These are phyloP conservation scores for Lathronympha strigana DNA, from an alignment of 2,888 invertebrate species.

Conservation along the genomic window DNA sequence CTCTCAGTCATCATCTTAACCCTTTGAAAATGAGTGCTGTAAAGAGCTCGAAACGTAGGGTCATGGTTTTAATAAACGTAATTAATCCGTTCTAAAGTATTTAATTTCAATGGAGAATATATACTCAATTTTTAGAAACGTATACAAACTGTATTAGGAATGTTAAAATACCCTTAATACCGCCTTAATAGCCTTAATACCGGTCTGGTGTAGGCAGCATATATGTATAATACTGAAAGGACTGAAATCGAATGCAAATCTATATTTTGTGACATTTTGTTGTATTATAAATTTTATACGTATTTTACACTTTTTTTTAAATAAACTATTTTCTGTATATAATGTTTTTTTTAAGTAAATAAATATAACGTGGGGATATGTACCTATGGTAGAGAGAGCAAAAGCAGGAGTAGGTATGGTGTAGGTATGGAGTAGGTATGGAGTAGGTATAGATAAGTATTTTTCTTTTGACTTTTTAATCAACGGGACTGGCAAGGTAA, in stretches of 20 bases:
- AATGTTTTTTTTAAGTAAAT: constrained; percentile 44
- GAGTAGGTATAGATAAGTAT: no score
- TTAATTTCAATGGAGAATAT: constrained; percentile 19
- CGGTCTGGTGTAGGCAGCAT: neutral
- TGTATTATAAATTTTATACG: constrained; percentile 36
- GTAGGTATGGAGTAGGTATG: no score
- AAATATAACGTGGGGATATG: neutral
- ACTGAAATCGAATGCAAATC: constrained; percentile 22
- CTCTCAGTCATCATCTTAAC: no score
- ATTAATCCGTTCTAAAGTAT: no score
- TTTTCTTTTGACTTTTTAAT: no score
- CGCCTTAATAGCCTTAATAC: neutral
- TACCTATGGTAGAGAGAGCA: no score
- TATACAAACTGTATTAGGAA: no score
- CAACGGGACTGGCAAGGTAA: no score
- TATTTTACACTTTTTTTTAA: constrained; percentile 44
- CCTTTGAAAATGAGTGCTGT: no score
- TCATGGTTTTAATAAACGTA: no score
- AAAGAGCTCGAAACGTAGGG: no score
- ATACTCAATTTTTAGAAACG: neutral
- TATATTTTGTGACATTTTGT: constrained; percentile 7
- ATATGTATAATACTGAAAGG: neutral
- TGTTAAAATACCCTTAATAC: neutral
- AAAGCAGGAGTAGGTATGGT: no score
- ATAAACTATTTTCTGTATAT: constrained; percentile 31